Conservation (phyloP, 2,797 vertebrate species). For the Malurus splendens region DNA sequence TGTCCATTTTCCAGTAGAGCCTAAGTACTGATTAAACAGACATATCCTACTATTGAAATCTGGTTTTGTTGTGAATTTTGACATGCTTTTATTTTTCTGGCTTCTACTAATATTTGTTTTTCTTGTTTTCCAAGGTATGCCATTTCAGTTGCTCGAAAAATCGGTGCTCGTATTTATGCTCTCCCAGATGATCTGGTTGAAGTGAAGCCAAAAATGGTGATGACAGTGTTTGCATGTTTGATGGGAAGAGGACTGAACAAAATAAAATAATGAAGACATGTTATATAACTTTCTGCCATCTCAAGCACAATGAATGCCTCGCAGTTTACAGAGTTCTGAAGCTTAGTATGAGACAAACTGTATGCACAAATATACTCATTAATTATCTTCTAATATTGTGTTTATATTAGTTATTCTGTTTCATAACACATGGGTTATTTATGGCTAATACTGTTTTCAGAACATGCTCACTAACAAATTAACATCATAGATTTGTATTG, state of each 20-base stretch:
- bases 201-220: slow-evolving; percentile 97
- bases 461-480: slow-evolving; percentile 17
- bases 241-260: slow-evolving; percentile 91
- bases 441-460: not conserved
- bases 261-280: slow-evolving; percentile 62
- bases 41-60: not conserved
- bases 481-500: slow-evolving; percentile 36
- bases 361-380: slow-evolving; percentile 50
- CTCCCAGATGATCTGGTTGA: slow-evolving; percentile 93
- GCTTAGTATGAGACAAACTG: slow-evolving; percentile 42
- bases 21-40: not conserved
- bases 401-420: slow-evolving; percentile 45
- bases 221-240: slow-evolving; percentile 94
- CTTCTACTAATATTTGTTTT: not conserved
- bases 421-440: slow-evolving; percentile 42
- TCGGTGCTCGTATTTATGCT: slow-evolving; percentile 91
- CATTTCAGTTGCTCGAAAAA: slow-evolving; percentile 93
- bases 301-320: slow-evolving; percentile 64
- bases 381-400: slow-evolving; percentile 37
- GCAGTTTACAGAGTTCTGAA: slow-evolving; percentile 68
- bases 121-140: slow-evolving; percentile 83
- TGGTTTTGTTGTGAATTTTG: not conserved
- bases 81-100: too few relatives aligned
- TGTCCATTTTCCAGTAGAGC: fast-evolving
- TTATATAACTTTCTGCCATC: slow-evolving; percentile 55